phyloP scores from a whole-genome alignment of 2,797 vertebrate species.

The Peromyscus aztecus region DNA sequence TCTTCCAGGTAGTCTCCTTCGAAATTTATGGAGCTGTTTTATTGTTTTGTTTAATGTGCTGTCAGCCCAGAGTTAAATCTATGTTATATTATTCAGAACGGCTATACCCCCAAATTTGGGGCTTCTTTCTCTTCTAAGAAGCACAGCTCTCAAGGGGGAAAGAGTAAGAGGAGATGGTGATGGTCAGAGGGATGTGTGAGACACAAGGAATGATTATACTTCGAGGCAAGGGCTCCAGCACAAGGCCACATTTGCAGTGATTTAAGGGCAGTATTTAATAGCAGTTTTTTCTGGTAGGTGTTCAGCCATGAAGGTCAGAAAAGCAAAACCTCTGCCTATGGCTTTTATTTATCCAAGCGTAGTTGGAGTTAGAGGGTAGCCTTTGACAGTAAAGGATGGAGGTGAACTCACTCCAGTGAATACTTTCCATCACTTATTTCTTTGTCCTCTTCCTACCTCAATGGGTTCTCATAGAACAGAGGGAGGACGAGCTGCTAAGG shows the following conservation, averaged over 20 bases:
- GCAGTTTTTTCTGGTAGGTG: conserved; percentile 53
- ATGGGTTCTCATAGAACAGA: not conserved
- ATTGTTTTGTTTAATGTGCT: conserved; percentile 54
- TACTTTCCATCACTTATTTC: not conserved
- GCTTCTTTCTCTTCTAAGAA: conserved; percentile 1
- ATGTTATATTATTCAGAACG: not conserved
- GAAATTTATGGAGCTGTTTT: conserved; percentile 59
- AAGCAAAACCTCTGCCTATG: conserved; percentile 52
- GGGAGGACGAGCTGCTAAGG: not conserved
- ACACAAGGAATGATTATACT: conserved; percentile 52
- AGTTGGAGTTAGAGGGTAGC: conserved; percentile 45
- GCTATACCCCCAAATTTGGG: not conserved
- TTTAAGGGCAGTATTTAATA: conserved; percentile 70
- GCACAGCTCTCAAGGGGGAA: not conserved
- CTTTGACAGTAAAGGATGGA: conserved; percentile 28
- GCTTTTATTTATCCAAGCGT: conserved; percentile 66
- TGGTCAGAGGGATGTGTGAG: conserved; percentile 37
- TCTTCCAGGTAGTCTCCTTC: conserved; percentile 9
- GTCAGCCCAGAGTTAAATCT: conserved; percentile 24
- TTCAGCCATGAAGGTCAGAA: conserved; percentile 68
- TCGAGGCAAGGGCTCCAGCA: not conserved
- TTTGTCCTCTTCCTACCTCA: not conserved
- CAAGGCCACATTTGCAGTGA: conserved; percentile 59
- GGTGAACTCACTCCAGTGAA: not conserved
- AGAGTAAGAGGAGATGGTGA: not conserved